Base-by-base conservation (phyloP, 1,140 invertebrate species). In the Ephestia elutella region DNA sequence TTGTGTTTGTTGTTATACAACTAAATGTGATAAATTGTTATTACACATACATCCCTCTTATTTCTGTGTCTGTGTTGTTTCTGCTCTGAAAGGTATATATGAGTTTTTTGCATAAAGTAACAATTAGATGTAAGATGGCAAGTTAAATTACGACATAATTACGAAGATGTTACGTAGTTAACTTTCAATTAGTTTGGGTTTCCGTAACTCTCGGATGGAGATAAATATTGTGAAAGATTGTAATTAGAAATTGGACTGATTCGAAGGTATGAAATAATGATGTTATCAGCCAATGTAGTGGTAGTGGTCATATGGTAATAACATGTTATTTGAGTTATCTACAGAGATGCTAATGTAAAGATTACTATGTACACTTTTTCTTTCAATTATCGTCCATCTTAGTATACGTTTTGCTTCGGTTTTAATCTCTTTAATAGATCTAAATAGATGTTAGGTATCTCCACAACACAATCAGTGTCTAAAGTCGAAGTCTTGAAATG, bases 121-220 rank as follows among this genome's bases (percentile, higher is more conserved):
- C 38, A 44, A 44, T 44, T 44, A 44, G 38, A 44, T 44, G 38
- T 44, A 44, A 44, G 38, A 44, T 44, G 13, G 38, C 38, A 15
- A 17, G 30, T 15, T 10, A 2, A 11, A 15, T 44, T 44, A 44
- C 38, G n/a, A 15, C 38, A 44, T 44, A 44, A 17, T 44, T 44
- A 15, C 13, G 5, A 44, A 44, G 1, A 15, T 44, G n/a, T 44
- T 44, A 44, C 38, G 38, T 44, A 8, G 38, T 17, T 44, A n/a
- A 44, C 38, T 44, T 44, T 44, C 38, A 44, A 44, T 44, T 44
- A 44, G 1, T 44, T 15, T 44, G 1, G 38, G 38, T 2, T 44
- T 44, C 38, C 38, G 38, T 44, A 44, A 35, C 10, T 35, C 9
- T 32, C 13, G 15, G 1, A 15, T 15, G 15, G 38, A 44, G 38